Base-by-base conservation (phyloP, 2,888 invertebrate species). In the Nebria salina region DNA sequence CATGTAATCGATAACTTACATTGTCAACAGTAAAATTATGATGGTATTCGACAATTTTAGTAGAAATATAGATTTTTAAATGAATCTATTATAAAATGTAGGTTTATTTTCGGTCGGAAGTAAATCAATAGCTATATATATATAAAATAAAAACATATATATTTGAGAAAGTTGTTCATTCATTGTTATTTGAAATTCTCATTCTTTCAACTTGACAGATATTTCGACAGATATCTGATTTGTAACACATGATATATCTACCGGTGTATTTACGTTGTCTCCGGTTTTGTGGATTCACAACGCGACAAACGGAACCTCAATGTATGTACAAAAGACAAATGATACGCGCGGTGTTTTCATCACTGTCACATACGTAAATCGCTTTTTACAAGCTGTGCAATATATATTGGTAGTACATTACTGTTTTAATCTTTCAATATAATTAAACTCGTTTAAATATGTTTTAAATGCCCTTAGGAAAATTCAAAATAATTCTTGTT, bases 321-420 rank as follows among this genome's bases (percentile, higher is more conserved):
- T 26, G 34, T 34, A 34, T 34, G 34, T 68, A 68, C 68, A 13
- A 72, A 77, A 77, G 77, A 77, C 65, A 66, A 34, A 77, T 77
- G 41, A 43, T 34, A 72, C 11, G 42, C 25, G 72, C 72, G 25
- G n/a, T 43, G 43, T 54, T 77, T 77, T 64, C 77, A 77, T 77
- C 77, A 77, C 54, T 77, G 77, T 77, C 77, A 76, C 64, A 77
- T 72, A 72, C 25, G 77, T 72, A 72, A 77, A 77, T 72, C 64
- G 15, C 54, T 41, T 72, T 54, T 20, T 72, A 76, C 11, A n/a
- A 25, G 68, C 65, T 68, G 66, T 41, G 65, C 7, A 54, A 54
- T 54, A 76, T 54, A 76, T 77, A 72, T 72, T 15, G 72, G 15
- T 25, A 72, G 25, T 72, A 72, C 25, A 72, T 72, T 72, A 70